Evolutionary conservation across 2,888 invertebrate species (phyloP).

Genomic region (Acanthoscelides obtectus): DNA sequence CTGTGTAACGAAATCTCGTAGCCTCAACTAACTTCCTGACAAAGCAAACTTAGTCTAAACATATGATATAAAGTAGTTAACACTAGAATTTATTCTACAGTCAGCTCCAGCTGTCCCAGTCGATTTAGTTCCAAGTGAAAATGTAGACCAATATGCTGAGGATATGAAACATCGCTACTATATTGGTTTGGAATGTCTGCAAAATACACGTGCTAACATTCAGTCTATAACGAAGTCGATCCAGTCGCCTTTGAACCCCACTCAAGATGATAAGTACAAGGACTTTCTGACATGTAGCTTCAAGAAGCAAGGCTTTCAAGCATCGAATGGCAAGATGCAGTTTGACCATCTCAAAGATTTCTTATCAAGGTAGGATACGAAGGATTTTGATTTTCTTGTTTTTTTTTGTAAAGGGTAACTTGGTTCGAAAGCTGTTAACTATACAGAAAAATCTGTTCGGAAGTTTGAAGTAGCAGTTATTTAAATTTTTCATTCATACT

Average conservation of each 20-base stretch:
- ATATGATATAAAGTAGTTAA: too few species aligned
- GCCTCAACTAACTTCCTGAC: too few species aligned
- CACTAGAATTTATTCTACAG: too few species aligned
- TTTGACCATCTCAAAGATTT: constrained; percentile 32
- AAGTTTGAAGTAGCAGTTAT: too few species aligned
- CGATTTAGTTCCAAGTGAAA: constrained; percentile 3
- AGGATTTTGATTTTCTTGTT: too few species aligned
- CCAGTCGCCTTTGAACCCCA: constrained; percentile 16
- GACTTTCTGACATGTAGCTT: constrained; percentile 36
- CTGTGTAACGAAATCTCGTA: too few species aligned
- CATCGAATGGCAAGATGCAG: constrained; percentile 31
- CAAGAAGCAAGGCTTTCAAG: constrained; percentile 35
- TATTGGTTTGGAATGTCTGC: constrained; percentile 30
- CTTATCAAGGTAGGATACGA: constrained; percentile 23
- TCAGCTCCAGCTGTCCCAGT: neutral
- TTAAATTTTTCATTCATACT: too few species aligned
- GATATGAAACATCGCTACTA: constrained; percentile 19
- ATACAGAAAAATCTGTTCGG: too few species aligned
- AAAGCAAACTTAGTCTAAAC: too few species aligned
- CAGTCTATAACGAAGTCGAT: constrained; percentile 25
- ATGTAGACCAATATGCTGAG: constrained; percentile 9
- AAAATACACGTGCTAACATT: constrained; percentile 28
- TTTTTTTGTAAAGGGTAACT: too few species aligned
- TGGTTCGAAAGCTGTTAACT: too few species aligned
- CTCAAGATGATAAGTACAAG: constrained; percentile 28